Conservation (phyloP, 2,888 invertebrate species). For the Mythimna ferrago region DNA sequence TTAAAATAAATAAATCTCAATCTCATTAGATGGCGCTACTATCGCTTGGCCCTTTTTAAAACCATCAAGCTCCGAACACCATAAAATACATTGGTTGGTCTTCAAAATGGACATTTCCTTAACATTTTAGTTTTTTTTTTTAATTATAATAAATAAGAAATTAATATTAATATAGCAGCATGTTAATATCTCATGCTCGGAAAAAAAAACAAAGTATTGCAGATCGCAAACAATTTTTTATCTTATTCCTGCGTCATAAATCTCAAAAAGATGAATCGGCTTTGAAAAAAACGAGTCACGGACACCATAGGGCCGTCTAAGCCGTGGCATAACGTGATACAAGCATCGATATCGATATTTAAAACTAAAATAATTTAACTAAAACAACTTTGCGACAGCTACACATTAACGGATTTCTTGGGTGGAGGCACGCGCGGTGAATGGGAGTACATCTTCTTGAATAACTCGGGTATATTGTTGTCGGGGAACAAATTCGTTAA, state of each 20-base stretch:
- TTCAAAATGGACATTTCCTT: slow-evolving; percentile 47
- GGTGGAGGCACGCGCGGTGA: slow-evolving; percentile 86
- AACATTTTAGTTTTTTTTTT: neutral
- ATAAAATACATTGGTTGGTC: slow-evolving; percentile 35
- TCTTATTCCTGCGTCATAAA: neutral
- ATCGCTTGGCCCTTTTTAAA: slow-evolving; percentile 24
- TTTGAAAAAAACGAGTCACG: slow-evolving; percentile 21
- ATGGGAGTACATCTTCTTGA: slow-evolving; percentile 93
- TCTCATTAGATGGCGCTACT: slow-evolving; percentile 25
- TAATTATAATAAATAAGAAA: slow-evolving; percentile 19
- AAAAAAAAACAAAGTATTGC: neutral
- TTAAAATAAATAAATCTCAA: slow-evolving; percentile 9
- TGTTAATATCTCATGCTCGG: neutral
- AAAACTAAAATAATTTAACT: slow-evolving; percentile 21
- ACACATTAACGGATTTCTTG: slow-evolving; percentile 82
- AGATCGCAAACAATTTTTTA: slow-evolving; percentile 3
- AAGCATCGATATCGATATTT: slow-evolving; percentile 7
- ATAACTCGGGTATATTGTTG: slow-evolving; percentile 93
- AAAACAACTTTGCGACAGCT: slow-evolving; percentile 9
- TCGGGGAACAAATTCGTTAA: slow-evolving; percentile 95
- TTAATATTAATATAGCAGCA: slow-evolving; percentile 6
- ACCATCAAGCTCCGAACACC: slow-evolving; percentile 10
- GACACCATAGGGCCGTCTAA: slow-evolving; percentile 8
- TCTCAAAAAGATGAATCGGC: slow-evolving; percentile 8
- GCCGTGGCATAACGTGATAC: neutral